phyloP scores from a whole-genome alignment of 2,113 vertebrate genomes.

The Triplophysa rosa region DNA sequence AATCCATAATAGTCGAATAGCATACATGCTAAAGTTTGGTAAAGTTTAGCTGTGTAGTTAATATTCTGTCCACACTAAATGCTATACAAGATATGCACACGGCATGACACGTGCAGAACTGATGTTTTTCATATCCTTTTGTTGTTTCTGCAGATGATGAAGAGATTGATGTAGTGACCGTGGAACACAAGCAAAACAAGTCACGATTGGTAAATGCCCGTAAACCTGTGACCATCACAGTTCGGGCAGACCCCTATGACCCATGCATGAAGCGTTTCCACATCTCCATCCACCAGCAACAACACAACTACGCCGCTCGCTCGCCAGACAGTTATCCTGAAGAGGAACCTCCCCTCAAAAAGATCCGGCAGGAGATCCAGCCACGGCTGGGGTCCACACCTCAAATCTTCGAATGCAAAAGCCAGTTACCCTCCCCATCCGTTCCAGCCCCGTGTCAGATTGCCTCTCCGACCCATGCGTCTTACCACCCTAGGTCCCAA shows the following conservation, averaged over 20 bases:
- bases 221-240: slow-evolving; percentile 90
- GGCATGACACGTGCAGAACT: background rate
- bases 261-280: slow-evolving; percentile 92
- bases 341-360: slow-evolving; percentile 67
- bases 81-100: background rate
- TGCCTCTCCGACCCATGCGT: background rate
- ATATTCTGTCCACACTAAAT: too few relatives aligned
- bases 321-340: slow-evolving; percentile 75
- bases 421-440: slow-evolving; percentile 59
- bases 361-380: slow-evolving; percentile 64
- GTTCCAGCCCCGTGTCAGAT: background rate
- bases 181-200: slow-evolving; percentile 90
- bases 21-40: background rate
- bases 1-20: background rate
- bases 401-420: slow-evolving; percentile 61
- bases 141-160: slow-evolving; percentile 70
- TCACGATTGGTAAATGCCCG: slow-evolving; percentile 77
- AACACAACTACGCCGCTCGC: slow-evolving; percentile 95
- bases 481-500: slow-evolving; percentile 56
- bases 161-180: slow-evolving; percentile 94
- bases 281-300: slow-evolving; percentile 95
- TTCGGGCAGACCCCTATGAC: slow-evolving; percentile 84
- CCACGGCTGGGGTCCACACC: slow-evolving; percentile 58
- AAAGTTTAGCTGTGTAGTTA: background rate
- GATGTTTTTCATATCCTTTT: background rate